These are phyloP conservation scores for Podarcis cretensis DNA, from an alignment of 2,113 vertebrate genomes.

Conservation along the genomic window DNA sequence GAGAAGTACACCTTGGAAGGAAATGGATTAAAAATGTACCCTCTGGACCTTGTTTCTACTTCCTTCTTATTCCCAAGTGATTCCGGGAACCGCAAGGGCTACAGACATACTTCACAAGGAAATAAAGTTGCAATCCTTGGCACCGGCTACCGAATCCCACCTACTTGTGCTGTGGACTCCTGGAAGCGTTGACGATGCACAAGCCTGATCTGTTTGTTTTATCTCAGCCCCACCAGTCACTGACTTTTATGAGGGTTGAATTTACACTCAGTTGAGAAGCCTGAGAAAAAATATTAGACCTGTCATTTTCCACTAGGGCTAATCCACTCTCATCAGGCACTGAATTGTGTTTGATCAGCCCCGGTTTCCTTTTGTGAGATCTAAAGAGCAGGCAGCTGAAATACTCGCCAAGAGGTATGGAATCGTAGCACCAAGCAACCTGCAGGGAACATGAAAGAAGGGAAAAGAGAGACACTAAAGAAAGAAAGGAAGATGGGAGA, in stretches of 20 bases:
- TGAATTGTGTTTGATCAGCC: slow-evolving; percentile 33
- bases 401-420: slow-evolving; percentile 11
- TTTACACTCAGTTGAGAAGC: background rate
- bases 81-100: background rate
- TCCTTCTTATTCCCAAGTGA: background rate
- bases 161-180: background rate
- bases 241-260: background rate
- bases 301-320: slow-evolving; percentile 28
- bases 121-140: background rate
- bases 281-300: background rate
- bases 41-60: background rate
- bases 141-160: background rate
- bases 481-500: background rate
- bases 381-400: background rate
- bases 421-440: background rate
- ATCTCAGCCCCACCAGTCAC: background rate
- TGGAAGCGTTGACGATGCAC: background rate
- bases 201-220: background rate
- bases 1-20: background rate
- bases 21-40: background rate
- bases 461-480: fast-evolving
- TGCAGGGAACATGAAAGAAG: background rate
- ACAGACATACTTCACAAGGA: background rate
- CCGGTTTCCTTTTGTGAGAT: slow-evolving; percentile 8
- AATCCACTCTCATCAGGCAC: background rate